Conservation (phyloP, 2,797 vertebrate species). For the Oreochromis mossambicus region DNA sequence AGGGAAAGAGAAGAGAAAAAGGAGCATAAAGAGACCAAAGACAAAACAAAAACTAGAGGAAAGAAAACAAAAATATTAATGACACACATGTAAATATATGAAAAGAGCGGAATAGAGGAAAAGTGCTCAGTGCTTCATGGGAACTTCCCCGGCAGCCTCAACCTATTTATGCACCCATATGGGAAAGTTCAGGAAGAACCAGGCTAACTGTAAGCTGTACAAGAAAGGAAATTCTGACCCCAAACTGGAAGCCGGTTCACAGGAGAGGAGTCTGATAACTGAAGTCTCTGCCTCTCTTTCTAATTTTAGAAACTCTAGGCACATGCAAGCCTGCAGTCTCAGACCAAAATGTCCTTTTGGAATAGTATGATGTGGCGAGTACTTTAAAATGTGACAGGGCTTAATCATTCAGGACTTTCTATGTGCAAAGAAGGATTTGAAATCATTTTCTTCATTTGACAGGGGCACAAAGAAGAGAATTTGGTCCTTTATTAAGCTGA, state of each 20-base stretch:
- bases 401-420: rapidly evolving
- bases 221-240: neutral
- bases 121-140: neutral
- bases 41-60: neutral
- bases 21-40: neutral
- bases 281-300: neutral
- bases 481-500: rapidly evolving
- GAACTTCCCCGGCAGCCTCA: neutral
- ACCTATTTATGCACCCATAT: neutral
- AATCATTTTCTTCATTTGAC: rapidly evolving
- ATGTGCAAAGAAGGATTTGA: rapidly evolving
- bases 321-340: neutral
- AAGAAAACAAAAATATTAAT: rapidly evolving
- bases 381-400: neutral
- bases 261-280: neutral
- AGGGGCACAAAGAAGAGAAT: neutral
- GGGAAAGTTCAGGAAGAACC: neutral
- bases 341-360: neutral
- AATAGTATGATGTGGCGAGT: neutral
- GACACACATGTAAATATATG: neutral
- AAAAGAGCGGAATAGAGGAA: neutral
- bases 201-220: rapidly evolving
- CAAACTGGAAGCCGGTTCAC: neutral
- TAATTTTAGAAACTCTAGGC: neutral
- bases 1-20: rapidly evolving